These are phyloP conservation scores for Lithobates pipiens DNA, from an alignment of 2,797 vertebrate species.

Conservation along the genomic window DNA sequence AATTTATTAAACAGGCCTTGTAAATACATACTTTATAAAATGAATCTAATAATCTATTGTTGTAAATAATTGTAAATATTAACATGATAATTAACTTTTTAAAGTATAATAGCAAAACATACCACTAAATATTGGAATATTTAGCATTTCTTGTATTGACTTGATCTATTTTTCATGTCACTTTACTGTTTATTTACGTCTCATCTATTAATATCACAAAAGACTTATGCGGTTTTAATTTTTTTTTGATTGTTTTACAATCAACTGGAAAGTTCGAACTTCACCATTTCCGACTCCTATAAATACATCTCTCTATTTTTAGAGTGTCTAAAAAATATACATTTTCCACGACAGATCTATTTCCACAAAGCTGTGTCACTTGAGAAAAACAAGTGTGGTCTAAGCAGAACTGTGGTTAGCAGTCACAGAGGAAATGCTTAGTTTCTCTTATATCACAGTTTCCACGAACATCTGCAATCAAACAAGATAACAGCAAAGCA, in stretches of 20 bases:
- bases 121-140: not conserved
- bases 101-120: not conserved
- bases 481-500: slow-evolving; percentile 46
- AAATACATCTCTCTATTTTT: slow-evolving; percentile 56
- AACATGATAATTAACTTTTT: not conserved
- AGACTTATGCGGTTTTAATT: slow-evolving; percentile 1
- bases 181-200: not conserved
- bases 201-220: slow-evolving; percentile 34
- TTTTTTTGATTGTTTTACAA: slow-evolving; percentile 15
- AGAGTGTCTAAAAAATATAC: slow-evolving; percentile 57
- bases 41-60: not conserved
- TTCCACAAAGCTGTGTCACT: slow-evolving; percentile 65
- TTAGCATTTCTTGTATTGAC: not conserved
- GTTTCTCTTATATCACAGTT: slow-evolving; percentile 60
- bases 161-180: slow-evolving; percentile 6
- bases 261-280: slow-evolving; percentile 52
- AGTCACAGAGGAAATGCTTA: slow-evolving; percentile 56
- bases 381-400: slow-evolving; percentile 68
- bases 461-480: slow-evolving; percentile 50
- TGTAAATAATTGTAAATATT: not conserved
- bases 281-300: slow-evolving; percentile 45
- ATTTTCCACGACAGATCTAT: slow-evolving; percentile 63
- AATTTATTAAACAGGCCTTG: too few species aligned
- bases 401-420: slow-evolving; percentile 56
- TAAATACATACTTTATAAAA: not conserved